phyloP scores from a whole-genome alignment of 2,888 invertebrate genomes.

The Calameuta filiformis region DNA sequence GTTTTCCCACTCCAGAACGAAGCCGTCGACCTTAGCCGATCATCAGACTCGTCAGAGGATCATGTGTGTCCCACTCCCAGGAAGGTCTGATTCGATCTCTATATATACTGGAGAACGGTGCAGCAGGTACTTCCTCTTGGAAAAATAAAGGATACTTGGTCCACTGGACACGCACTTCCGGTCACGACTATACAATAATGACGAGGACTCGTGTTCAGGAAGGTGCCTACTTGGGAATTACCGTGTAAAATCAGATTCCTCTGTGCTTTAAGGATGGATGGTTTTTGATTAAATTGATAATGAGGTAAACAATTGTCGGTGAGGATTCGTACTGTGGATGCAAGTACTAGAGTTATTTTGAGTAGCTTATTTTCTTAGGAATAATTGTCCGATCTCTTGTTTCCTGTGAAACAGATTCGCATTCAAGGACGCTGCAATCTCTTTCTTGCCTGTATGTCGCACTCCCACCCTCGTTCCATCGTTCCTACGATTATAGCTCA shows the following conservation, averaged over 20 bases:
- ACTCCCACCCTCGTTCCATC: background rate
- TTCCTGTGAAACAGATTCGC: background rate
- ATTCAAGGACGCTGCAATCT: background rate
- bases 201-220: background rate
- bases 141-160: constrained; percentile 53
- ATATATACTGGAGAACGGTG: background rate
- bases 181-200: constrained; percentile 19
- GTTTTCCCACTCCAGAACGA: constrained; percentile 25
- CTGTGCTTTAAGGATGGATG: background rate
- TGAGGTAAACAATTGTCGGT: background rate
- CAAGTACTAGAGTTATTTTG: background rate
- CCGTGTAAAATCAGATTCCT: background rate
- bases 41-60: background rate
- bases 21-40: background rate
- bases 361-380: background rate
- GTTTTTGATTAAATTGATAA: background rate
- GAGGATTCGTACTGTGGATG: background rate
- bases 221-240: background rate
- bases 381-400: background rate
- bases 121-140: constrained; percentile 41
- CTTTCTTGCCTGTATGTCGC: background rate
- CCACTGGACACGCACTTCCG: constrained; percentile 55
- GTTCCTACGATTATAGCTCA: background rate
- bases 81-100: constrained; percentile 3
- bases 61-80: background rate